Percentiles rank a stretch among this genome's conserved stretches.
Conservation (phyloP, 2,113 vertebrate genomes). For the Malurus elegans region DNA sequence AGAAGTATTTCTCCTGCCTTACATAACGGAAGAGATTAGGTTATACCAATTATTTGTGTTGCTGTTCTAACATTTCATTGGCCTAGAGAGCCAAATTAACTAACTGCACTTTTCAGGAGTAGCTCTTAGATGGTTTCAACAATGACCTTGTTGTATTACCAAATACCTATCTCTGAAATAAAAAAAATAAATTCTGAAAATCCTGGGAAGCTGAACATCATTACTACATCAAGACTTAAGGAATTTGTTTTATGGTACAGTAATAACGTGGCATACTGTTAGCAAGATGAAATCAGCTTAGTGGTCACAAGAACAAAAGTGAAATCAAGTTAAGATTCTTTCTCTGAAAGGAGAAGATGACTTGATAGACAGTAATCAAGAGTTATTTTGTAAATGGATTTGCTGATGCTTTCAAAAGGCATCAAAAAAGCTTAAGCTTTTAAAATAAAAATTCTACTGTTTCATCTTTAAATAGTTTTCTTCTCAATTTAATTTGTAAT, state of each 20-base stretch:
- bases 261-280: not conserved
- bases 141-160: not conserved
- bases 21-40: not conserved
- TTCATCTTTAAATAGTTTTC: not conserved
- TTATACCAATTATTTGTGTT: not conserved
- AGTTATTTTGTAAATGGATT: not conserved
- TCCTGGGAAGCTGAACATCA: not conserved
- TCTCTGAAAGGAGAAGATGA: slow-evolving; percentile 4
- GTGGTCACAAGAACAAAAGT: not conserved
- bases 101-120: not conserved
- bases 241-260: not conserved
- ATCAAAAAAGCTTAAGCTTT: not conserved
- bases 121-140: not conserved
- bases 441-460: not conserved
- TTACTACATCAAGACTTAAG: not conserved
- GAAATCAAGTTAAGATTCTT: slow-evolving; percentile 8
- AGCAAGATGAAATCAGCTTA: not conserved
- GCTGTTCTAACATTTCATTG: not conserved
- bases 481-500: not conserved
- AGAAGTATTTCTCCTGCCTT: not conserved
- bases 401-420: not conserved
- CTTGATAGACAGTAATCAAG: slow-evolving; percentile 13
- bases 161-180: not conserved
- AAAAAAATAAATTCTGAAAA: not conserved
- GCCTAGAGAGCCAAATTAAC: not conserved